phyloP scores from a whole-genome alignment of 2,797 vertebrate genomes.

The Typhlichthys eigenmanni region DNA sequence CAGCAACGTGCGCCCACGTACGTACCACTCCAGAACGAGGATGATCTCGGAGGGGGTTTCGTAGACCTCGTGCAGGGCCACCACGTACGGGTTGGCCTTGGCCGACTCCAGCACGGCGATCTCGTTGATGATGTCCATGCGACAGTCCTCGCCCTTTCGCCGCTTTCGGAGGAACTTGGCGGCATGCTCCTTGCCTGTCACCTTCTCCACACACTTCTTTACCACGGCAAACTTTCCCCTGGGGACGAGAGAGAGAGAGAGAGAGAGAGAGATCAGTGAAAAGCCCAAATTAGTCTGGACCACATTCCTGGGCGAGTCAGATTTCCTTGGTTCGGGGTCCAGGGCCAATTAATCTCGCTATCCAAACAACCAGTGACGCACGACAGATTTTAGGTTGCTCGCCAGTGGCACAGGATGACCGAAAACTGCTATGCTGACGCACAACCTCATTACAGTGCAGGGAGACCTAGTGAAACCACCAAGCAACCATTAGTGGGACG shows the following conservation, averaged over 20 bases:
- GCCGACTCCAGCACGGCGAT: constrained; percentile 83
- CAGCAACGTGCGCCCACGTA: constrained; percentile 1
- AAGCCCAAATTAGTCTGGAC: constrained; percentile 40
- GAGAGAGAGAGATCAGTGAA: constrained; percentile 29
- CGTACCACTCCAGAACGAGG: constrained; percentile 85
- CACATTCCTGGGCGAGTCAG: constrained; percentile 37
- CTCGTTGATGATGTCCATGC: constrained; percentile 83
- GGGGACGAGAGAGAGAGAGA: constrained; percentile 26
- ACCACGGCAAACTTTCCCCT: constrained; percentile 89
- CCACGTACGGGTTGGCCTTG: constrained; percentile 79
- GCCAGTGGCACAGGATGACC: constrained; percentile 28
- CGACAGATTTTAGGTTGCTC: constrained; percentile 28
- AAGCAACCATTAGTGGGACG: constrained; percentile 18
- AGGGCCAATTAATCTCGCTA: constrained; percentile 16
- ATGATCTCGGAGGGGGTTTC: constrained; percentile 82
- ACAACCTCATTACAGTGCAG: constrained; percentile 43
- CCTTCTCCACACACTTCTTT: constrained; percentile 83
- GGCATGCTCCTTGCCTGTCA: constrained; percentile 80
- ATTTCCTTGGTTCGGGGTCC: constrained; percentile 34
- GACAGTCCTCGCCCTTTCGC: constrained; percentile 83
- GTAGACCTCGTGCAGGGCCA: constrained; percentile 83
- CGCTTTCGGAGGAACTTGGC: constrained; percentile 85
- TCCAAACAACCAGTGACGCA: constrained; percentile 27
- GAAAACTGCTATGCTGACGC: constrained; percentile 25
- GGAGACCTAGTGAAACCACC: constrained; percentile 16